Base-by-base conservation (phyloP, 2,113 vertebrate genomes). In the Cynoglossus semilaevis region DNA sequence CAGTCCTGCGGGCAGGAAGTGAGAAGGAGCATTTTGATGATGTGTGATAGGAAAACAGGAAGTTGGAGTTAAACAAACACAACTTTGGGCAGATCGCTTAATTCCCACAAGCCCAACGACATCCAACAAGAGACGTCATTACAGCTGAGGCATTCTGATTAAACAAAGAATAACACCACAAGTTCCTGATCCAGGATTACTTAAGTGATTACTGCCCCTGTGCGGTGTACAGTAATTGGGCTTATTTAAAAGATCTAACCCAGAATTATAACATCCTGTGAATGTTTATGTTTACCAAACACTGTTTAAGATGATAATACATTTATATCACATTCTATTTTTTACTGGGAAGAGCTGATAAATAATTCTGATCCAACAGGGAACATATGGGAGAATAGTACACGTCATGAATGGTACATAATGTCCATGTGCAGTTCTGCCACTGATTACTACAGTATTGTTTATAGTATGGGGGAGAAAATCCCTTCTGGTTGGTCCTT, bases 31-130 rank as follows among this genome's bases (percentile, higher is more conserved):
- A 44, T 70, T 84, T 74, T 16, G 68, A 81, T 76, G 71, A 84
- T 74, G 77, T 82, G 82, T 68, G 75, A 79, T 74, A 69, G 70
- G 71, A 84, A 87, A 89, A 88, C 81, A 86, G 85, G 81, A 86
- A 81, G 51, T 69, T 38, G 19, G 61, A 68, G 81, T 85, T 70
- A 79, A 87, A 83, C 72, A 83, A 83, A 87, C 76, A 63, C 15
- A 72, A 50, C 40, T 78, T 58, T 12, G 70, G 63, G 73, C 40
- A 60, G 72, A 71, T 72, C 63, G 52, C 62, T 81, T 44, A 72
- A 79, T 18, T 64, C 51, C 72, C 73, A 40, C 51, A 56, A 74
- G 63, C 52, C 42, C 59, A 71, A 65, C 43, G 48, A 69, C 12
- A 51, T 50, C 67, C 17, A 70, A 84, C 73, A 70, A 73, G 71